Evolutionary conservation across 2,888 invertebrate species (phyloP), one percentile per base, ranked within the genome.

Genomic region (Seira musarum): DNA sequence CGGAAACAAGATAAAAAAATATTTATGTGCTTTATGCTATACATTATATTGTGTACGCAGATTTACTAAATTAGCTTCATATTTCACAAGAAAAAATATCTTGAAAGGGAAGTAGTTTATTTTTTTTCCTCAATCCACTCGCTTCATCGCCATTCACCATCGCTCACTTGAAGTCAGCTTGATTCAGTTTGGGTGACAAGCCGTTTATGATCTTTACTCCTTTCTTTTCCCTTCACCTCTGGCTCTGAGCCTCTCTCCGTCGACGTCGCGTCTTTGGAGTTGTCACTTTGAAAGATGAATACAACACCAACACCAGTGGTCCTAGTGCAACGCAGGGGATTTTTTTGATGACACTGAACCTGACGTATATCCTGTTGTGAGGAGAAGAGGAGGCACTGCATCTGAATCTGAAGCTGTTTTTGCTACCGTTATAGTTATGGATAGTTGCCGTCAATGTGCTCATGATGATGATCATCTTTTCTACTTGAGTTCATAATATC

Each of bases 301-400:
- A 53, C 53, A 53, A 53, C 53, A 53, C 53, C 6, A 3, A 8
- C 8, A 53, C 6, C 17, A 13, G 17, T 53, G 17, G 3, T 17
- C 3, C 15, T 3, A 15, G 15, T 53, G 53, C 53, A 53, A 53
- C 15, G 53, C 13, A 49, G 24, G 25, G n/a, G 63, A 63, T 63
- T 30, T n/a, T 70, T 71, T 6, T 25, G 63, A 25, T 77, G 76
- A 77, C 76, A 77, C 76, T 77, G 76, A 69, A 77, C 30, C 69
- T 77, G 76, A 77, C 70, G 69, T 65, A 77, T 70, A 64, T 77
- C 76, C 69, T 57, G 65, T 70, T 77, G 70, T 53, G 76, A 77
- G 13, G 53, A 3, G 17, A 17, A 53, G 15, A 2, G 2, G 2
- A 53, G 53, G 15, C 53, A 17, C 15, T 53, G 15, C 15, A 53